Evolutionary conservation across 2,888 invertebrate species (phyloP).

Genomic region (Nomada lathburiana): DNA sequence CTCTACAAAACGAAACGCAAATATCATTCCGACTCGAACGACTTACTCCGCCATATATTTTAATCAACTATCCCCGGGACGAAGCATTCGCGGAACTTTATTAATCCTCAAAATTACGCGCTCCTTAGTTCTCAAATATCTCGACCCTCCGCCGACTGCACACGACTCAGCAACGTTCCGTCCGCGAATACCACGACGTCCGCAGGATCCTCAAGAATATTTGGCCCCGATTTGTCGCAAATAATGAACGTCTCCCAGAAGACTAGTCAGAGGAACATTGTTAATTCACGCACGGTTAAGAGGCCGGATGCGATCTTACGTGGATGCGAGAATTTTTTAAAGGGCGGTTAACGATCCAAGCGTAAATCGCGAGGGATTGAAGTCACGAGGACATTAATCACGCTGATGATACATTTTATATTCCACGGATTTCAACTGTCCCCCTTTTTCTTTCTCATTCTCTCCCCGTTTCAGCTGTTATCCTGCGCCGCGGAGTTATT

Average conservation of each 20-base stretch:
- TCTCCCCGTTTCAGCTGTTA: neutral
- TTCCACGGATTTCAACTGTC: conserved; percentile 21
- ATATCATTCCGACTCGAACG: neutral
- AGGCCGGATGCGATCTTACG: neutral
- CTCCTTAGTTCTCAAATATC: neutral
- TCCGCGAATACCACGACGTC: neutral
- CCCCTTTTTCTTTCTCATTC: too few species aligned
- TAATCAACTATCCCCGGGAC: neutral
- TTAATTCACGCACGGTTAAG: neutral
- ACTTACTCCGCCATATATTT: neutral
- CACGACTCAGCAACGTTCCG: neutral
- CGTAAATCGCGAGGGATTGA: conserved; percentile 40
- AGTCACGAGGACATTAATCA: conserved; percentile 45
- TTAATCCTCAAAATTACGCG: conserved; percentile 6
- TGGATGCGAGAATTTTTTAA: conserved; percentile 32
- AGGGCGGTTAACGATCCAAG: conserved; percentile 38
- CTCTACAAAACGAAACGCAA: too few species aligned
- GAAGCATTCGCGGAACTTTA: neutral
- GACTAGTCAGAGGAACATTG: neutral
- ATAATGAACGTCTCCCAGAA: neutral
- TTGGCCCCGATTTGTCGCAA: conserved; percentile 4
- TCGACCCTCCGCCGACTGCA: neutral
- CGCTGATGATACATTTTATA: conserved; percentile 52
- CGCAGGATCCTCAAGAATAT: neutral
- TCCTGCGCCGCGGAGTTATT: conserved; percentile 20